Base-by-base conservation (phyloP, 1,140 invertebrate genomes). In the Alviniconcha marisindica region DNA sequence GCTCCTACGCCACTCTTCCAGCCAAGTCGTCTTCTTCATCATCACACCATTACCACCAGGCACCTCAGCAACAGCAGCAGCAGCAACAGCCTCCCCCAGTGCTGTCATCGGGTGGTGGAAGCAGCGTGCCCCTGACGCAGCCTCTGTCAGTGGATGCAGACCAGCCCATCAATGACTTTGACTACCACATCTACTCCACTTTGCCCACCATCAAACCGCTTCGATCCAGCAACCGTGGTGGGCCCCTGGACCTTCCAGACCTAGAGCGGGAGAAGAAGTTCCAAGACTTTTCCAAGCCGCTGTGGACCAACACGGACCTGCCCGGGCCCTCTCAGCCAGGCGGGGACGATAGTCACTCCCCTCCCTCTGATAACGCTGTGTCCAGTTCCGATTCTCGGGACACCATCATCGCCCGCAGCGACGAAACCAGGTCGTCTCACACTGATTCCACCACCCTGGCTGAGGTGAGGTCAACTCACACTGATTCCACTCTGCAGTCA, bases 181-280 rank as follows among this genome's bases (percentile, higher is more conserved):
- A 87, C 60, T 84, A 78, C 40, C 86, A 86, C 40, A 73, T 78
- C 21, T 88, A 85, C 84, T 88, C 85, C 56, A 87, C 89, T 33
- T 79, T 89, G 3, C 89, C 89, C 28, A 88, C 88, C 28, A 89
- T 90, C n/a, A 89, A 88, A 82, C 88, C 88, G 60, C 81, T 89
- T 1, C 85, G 87, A 51, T 87, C 87, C 60, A 76, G 82, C n/a
- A 82, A 60, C 56, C 78, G 14, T 36, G 10, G 76, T 33, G 31
- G 15, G 24, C 78, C 60, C 0, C 21, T 80, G 60, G 78, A 80
- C 48, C 78, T 80, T 2, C 74, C 82, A 21, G 56, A 69, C 1
- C 69, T 63, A 31, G 78, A 81, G 71, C 76, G 28, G 80, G 60
- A 77, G 44, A 54, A 33, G 38, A 77, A 81, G 40, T 80, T 80